phyloP scores from a whole-genome alignment of 2,888 invertebrate genomes.

The Cancer borealis region DNA sequence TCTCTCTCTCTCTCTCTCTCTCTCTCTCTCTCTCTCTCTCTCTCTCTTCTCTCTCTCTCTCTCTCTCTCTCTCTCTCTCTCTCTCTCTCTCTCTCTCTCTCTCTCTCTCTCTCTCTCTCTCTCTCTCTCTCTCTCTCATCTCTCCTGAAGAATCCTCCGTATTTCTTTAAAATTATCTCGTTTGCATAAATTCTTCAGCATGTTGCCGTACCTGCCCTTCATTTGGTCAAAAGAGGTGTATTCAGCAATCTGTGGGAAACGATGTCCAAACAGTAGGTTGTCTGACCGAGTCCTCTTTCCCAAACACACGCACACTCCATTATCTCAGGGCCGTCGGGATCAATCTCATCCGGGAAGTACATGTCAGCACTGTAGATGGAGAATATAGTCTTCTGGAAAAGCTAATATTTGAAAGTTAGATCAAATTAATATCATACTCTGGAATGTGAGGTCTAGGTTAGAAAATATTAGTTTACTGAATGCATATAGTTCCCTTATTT shows the following conservation, averaged over 20 bases:
- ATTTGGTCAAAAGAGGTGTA: not conserved
- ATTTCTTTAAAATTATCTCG: not conserved
- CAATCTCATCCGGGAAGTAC: not conserved
- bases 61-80: constrained; percentile 22
- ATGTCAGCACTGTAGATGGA: not conserved
- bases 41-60: constrained; percentile 26
- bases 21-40: no score
- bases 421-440: not conserved
- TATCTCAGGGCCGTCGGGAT: not conserved
- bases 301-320: not conserved
- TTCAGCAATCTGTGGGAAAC: not conserved
- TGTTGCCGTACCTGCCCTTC: not conserved
- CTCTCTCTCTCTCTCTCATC: constrained; percentile 36
- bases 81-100: constrained; percentile 40
- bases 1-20: no score
- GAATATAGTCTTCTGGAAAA: not conserved
- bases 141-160: constrained; percentile 11
- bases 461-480: not conserved
- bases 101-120: constrained; percentile 40
- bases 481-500: no score
- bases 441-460: not conserved
- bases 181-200: not conserved
- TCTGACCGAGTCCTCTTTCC: not conserved
- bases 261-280: not conserved
- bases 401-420: not conserved